Percentiles rank a stretch among this genome's conserved stretches.
phyloP scores from a whole-genome alignment of 1,140 invertebrate species.

The Monomorium pharaonis region DNA sequence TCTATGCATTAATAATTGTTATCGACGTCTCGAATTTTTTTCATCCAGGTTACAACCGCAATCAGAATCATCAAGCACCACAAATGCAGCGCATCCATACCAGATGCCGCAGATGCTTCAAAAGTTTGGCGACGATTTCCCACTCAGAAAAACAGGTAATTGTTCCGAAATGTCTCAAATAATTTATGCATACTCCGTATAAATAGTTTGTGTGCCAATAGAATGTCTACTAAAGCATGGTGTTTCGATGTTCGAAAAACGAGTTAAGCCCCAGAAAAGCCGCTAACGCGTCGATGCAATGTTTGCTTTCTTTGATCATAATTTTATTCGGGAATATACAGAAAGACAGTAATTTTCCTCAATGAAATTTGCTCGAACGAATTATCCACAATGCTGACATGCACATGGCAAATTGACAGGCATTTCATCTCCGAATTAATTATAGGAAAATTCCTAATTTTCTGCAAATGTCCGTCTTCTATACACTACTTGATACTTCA shows the following conservation, averaged over 20 bases:
- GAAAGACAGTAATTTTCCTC: background rate
- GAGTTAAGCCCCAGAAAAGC: constrained; percentile 28
- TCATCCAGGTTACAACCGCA: constrained; percentile 81
- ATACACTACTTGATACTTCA: background rate
- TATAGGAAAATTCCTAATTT: background rate
- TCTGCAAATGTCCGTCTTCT: background rate
- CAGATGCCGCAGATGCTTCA: constrained; percentile 87
- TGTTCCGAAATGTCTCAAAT: constrained; percentile 53
- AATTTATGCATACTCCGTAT: constrained; percentile 61
- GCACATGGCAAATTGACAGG: background rate
- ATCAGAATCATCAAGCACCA: constrained; percentile 82
- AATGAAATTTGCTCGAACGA: constrained; percentile 27
- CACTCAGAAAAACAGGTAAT: constrained; percentile 96
- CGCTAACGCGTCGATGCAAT: constrained; percentile 56
- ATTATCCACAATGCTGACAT: background rate
- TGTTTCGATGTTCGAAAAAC: constrained; percentile 72
- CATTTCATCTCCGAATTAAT: background rate
- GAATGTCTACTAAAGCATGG: constrained; percentile 85
- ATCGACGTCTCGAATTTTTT: background rate
- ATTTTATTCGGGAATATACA: constrained; percentile 24
- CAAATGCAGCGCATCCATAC: constrained; percentile 88
- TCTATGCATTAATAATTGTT: constrained; percentile 42
- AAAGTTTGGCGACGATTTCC: constrained; percentile 91
- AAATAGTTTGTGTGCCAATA: constrained; percentile 70
- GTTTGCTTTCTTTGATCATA: constrained; percentile 45